Evolutionary conservation across 2,797 vertebrate species (phyloP), one percentile per base, ranked within the genome.

Genomic region (Oceanodroma leucorhoa): DNA sequence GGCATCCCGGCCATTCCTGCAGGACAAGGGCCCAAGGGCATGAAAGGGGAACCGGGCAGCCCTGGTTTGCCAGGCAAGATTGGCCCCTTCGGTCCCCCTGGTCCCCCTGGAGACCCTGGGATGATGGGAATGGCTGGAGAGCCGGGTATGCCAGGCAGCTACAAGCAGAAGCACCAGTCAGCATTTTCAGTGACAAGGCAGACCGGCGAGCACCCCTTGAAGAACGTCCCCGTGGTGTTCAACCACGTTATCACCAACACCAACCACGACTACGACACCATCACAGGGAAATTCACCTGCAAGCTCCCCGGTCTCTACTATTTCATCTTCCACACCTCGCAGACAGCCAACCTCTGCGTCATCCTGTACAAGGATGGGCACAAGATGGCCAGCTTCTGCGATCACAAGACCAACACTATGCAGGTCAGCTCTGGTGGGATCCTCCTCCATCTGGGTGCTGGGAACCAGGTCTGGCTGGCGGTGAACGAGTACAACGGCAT

Each of bases 381-480:
- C 5, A 96, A 3, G 82, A 48, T 97, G 90, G 97, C 94, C 81
- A 98, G 82, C 70, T 99, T 99, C 97, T 99, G 98, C 0, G 98
- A 98, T 87, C 98, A 99, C 79, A 91, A 94, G 62, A 87, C 96
- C 73, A 97, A 97, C 48, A 32, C 1, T 10, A 32, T 95, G 51
- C 98, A 99, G 92, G 98, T 98, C 90, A 98, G 95, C 95, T 98
- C 99, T 0, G 99, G 98, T 0, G 98, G 98, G 0, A 50, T 96
- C 5, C 92, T 98, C 10, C 93, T 98, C 30, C 95, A 45, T 9
- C 51, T 99, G 89, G 22, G 8, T 8, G 34, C 20, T 24, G 97
- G 69, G 0, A 91, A 98, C 2, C 19, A 98, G 67, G 98, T 98
- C 32, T 99, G 98, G 98, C 92, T 99, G 79, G 90, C 7, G 0